Percentiles rank a stretch among this genome's conserved stretches.
Evolutionary conservation across 2,888 invertebrate genomes (phyloP).

Genomic region (Ophonus ardosiacus): DNA sequence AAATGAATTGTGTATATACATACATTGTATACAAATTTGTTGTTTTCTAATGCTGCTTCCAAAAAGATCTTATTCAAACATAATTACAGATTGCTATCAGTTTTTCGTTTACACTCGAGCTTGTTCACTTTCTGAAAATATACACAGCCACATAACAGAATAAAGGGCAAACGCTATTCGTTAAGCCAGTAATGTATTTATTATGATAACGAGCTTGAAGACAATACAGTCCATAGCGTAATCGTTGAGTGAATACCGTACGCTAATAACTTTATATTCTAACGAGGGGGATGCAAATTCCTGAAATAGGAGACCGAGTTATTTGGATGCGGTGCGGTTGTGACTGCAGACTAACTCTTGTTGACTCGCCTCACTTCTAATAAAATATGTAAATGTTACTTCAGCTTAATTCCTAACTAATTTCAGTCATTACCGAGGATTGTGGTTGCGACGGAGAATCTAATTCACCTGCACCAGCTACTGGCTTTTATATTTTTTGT

Average conservation of each 20-base stretch:
- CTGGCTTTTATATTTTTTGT: not conserved
- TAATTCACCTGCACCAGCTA: not conserved
- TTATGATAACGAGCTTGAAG: not conserved
- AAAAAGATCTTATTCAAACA: too few species aligned
- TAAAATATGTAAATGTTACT: constrained; percentile 51
- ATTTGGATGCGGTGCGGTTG: constrained; percentile 23
- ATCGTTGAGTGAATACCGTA: not conserved
- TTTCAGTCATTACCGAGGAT: constrained; percentile 52
- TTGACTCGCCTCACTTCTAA: constrained; percentile 48
- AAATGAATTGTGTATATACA: too few species aligned
- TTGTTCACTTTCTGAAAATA: too few species aligned
- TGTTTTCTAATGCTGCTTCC: too few species aligned
- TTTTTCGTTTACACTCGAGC: too few species aligned
- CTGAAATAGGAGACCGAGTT: constrained; percentile 25
- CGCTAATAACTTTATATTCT: not conserved
- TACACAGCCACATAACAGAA: not conserved
- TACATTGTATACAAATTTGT: too few species aligned
- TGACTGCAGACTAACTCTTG: constrained; percentile 12
- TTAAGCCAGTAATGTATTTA: not conserved
- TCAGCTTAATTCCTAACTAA: constrained; percentile 53
- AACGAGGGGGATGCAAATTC: constrained; percentile 8
- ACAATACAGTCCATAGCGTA: not conserved
- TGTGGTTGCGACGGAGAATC: not conserved
- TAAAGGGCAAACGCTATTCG: not conserved
- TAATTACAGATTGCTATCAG: too few species aligned